A percentile compares a stretch with the other conserved stretches of the same genome.
Evolutionary conservation across 2,888 invertebrate genomes (phyloP).

Genomic region (Andrena marginata): DNA sequence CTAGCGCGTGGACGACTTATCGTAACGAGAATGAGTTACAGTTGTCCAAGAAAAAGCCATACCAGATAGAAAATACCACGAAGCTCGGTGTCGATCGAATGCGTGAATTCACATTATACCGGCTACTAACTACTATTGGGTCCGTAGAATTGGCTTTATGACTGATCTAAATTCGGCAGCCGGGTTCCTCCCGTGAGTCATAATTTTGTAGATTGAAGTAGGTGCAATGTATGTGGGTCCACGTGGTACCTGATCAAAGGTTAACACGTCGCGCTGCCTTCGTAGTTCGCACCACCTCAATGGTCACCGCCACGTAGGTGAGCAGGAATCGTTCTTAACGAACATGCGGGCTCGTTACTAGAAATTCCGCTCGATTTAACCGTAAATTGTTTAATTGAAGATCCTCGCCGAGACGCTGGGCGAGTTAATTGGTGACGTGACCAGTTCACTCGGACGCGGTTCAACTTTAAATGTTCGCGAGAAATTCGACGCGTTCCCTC

Average conservation of each 20-base stretch:
- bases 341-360: slow-evolving; percentile 78
- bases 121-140: slow-evolving; percentile 25
- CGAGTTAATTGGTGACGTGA: slow-evolving; percentile 62
- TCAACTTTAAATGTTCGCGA: slow-evolving; percentile 25
- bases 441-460: slow-evolving; percentile 20
- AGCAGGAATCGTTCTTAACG: slow-evolving; percentile 70
- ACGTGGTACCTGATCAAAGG: slow-evolving; percentile 67
- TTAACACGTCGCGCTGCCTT: slow-evolving; percentile 42
- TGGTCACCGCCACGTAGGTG: slow-evolving; percentile 57
- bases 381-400: slow-evolving; percentile 82
- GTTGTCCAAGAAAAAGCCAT: not conserved
- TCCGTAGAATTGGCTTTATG: slow-evolving; percentile 56
- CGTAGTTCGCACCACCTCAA: slow-evolving; percentile 46
- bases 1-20: not conserved
- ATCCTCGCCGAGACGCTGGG: slow-evolving; percentile 72
- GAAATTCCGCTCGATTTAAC: slow-evolving; percentile 80
- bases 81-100: slow-evolving; percentile 13
- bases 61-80: slow-evolving; percentile 9
- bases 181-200: slow-evolving; percentile 54
- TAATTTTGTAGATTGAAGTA: slow-evolving; percentile 38
- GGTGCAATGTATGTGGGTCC: slow-evolving; percentile 58
- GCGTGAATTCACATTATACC: slow-evolving; percentile 34
- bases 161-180: slow-evolving; percentile 58
- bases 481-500: not conserved
- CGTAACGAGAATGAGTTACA: not conserved